Evolutionary conservation across 2,797 vertebrate species (phyloP).

Genomic region (Bradypodion ventrale): DNA sequence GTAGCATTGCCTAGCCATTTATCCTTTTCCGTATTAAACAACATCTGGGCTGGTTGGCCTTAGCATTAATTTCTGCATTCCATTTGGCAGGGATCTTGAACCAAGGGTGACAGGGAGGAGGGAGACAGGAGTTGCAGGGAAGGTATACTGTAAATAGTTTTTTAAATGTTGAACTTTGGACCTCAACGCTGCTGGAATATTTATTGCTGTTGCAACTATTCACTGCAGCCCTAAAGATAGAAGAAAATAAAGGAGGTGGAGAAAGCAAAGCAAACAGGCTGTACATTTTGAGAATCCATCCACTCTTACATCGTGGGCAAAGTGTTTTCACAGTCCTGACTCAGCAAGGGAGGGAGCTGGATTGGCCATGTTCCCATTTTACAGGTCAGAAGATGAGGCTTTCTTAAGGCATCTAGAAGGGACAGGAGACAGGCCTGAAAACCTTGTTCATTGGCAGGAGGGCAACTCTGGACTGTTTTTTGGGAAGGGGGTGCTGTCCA

Average conservation of each 20-base stretch:
- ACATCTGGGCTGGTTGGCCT: conserved; percentile 4
- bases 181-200: too few species aligned
- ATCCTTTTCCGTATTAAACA: not conserved
- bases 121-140: not conserved
- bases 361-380: not conserved
- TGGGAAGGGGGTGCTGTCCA: too few species aligned
- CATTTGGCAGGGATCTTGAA: conserved; percentile 9
- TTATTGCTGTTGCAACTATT: too few species aligned
- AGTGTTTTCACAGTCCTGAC: too few species aligned
- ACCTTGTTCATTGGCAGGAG: not conserved
- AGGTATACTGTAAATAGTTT: not conserved
- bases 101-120: not conserved
- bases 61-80: conserved; percentile 19
- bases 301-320: too few species aligned
- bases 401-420: not conserved
- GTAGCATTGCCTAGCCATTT: too few species aligned
- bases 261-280: not conserved
- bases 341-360: not conserved
- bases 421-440: not conserved
- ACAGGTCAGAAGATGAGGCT: not conserved
- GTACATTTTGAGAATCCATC: not conserved
- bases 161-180: not conserved
- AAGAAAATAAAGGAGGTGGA: not conserved
- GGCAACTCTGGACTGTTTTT: not conserved
- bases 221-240: not conserved